Evolutionary conservation across 2,888 invertebrate species (phyloP), one percentile per base, ranked within the genome.

Genomic region (Linnaemya vulpina): DNA sequence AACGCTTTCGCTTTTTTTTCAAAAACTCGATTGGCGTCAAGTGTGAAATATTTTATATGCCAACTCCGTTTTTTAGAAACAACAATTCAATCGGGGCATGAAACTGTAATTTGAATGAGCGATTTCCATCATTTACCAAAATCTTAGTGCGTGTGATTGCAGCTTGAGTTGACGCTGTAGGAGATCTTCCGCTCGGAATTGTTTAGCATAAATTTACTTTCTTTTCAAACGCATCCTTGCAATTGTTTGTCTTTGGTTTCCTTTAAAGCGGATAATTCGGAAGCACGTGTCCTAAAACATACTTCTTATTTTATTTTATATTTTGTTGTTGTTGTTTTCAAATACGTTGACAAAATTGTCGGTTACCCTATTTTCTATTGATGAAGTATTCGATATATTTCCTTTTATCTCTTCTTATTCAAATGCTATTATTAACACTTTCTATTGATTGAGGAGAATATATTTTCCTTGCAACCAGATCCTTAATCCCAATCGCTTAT

Each of bases 381-480:
- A 77, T 77, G 70, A 77, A 13, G 10, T 38, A 40, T 43, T 63
- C 13, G 38, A 62, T 62, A 20, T 77, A 83, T 78, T 73, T 78
- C 17, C 70, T 83, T 76, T 46, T n/a, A 49, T 20, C 17, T 25
- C 35, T 58, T 20, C 7, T 51, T 38, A 83, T 83, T 68, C 63
- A 79, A 79, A 74, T 74, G 73, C 62, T 53, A 68, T 60, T 78
- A 60, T 68, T 82, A 76, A 82, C 82, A 76, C 82, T 83, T 83
- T 83, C 58, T 49, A 74, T 68, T 55, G 53, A 82, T 76, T 25
- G 38, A 46, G 51, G 43, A 43, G 25, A 49, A 78, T 30, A 43
- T 71, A 63, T 53, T 35, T 0, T 77, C 60, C 15, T 49, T 77
- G 3, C 3, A 15, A 51, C 35, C 11, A 73, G 46, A 35, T 43